phyloP scores from a whole-genome alignment of 64 coral and sea anemone species.

The Montipora sp. region DNA sequence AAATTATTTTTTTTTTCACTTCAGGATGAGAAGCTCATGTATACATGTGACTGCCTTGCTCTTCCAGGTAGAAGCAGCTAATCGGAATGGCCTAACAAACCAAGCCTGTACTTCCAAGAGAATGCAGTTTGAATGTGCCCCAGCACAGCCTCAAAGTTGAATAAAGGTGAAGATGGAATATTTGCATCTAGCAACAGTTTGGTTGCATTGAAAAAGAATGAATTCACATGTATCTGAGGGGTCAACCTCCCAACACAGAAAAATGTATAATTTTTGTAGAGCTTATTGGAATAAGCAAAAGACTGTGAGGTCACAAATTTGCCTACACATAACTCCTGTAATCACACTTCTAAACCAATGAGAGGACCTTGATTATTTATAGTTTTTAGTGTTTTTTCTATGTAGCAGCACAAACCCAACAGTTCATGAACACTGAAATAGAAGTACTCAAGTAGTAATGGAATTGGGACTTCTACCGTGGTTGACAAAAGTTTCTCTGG shows the following conservation, averaged over 20 bases:
- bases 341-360: slow-evolving; percentile 11
- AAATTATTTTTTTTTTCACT: slow-evolving; percentile 40
- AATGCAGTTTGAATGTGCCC: slow-evolving; percentile 73
- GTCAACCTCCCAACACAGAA: slow-evolving; percentile 15
- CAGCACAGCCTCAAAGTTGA: slow-evolving; percentile 57
- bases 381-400: slow-evolving; percentile 1
- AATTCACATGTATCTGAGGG: slow-evolving; percentile 22
- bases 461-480: background rate
- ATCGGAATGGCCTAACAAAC: slow-evolving; percentile 59
- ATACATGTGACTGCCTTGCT: slow-evolving; percentile 76
- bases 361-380: background rate
- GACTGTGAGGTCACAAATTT: background rate
- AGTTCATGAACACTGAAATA: slow-evolving; percentile 15
- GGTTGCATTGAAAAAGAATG: slow-evolving; percentile 19
- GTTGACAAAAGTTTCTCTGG: background rate
- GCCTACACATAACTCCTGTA: slow-evolving; percentile 1
- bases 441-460: slow-evolving; percentile 1
- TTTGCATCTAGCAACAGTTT: slow-evolving; percentile 24
- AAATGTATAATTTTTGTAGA: slow-evolving; percentile 10
- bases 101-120: slow-evolving; percentile 69
- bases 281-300: background rate
- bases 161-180: slow-evolving; percentile 62
- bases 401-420: slow-evolving; percentile 16
- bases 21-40: slow-evolving; percentile 75
- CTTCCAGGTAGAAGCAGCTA: slow-evolving; percentile 73